Conservation (phyloP, 2,113 vertebrate species). For the Azemiops feae region DNA sequence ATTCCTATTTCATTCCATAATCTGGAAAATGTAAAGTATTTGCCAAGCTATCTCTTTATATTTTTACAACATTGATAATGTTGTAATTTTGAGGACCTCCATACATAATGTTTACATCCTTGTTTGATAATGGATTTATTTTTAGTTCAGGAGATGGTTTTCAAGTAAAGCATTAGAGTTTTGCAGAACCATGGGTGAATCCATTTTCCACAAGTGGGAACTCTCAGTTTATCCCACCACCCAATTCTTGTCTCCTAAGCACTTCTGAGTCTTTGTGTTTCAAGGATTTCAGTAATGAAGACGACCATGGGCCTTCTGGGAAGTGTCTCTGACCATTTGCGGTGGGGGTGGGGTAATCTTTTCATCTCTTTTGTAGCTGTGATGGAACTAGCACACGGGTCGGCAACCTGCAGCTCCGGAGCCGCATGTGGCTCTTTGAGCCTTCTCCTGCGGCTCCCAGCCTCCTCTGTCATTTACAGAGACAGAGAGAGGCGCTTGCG, state of each 20-base stretch:
- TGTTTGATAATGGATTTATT: background rate
- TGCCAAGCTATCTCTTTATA: background rate
- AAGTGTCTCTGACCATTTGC: background rate
- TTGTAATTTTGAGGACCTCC: background rate
- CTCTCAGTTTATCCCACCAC: background rate
- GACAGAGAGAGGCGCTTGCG: too few relatives aligned
- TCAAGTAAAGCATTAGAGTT: background rate
- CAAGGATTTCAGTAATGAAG: background rate
- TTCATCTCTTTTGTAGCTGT: background rate
- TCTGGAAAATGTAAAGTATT: background rate
- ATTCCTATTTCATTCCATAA: background rate
- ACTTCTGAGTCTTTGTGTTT: background rate
- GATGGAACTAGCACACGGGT: background rate
- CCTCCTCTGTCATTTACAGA: too few relatives aligned
- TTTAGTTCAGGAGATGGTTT: background rate
- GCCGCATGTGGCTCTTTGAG: too few relatives aligned
- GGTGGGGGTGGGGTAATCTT: background rate
- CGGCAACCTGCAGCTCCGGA: too few relatives aligned
- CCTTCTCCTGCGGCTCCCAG: too few relatives aligned
- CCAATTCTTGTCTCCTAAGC: background rate
- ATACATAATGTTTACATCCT: background rate
- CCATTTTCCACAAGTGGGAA: background rate
- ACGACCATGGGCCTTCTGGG: background rate
- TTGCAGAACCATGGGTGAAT: background rate
- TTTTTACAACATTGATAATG: slow-evolving; percentile 20